Base-by-base conservation (phyloP, 2,113 vertebrate genomes). In the Camelus bactrianus region DNA sequence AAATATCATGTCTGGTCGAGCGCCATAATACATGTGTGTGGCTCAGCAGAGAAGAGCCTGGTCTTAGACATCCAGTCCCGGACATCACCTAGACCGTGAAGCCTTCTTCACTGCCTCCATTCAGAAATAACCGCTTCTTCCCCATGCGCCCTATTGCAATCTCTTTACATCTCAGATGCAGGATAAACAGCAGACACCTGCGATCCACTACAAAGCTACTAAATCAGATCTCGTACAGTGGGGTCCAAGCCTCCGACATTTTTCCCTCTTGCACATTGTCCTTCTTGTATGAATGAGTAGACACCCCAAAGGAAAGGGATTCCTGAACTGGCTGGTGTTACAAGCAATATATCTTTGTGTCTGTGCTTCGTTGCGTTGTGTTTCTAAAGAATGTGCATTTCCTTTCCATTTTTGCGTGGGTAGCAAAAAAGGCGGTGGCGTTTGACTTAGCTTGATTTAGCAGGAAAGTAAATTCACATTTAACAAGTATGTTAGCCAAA, bases 1-100 rank as follows among this genome's bases (percentile, higher is more conserved):
- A 60, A 10, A 19, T 1, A 0, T 11, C 5, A 11, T 30, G 10
- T 30, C 13, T 0, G n/a, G 32, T 77, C 11, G 8, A 15, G 46
- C 13, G 42, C 77, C 62, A 1, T 1, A 12, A 3, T 14, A 30
- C 26, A 2, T 3, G 72, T 19, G 2, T 17, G 64, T 12, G 30
- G 12, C 16, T 24, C 2, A 1, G 0, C 0, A 3, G 65, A 76
- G 70, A 52, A 52, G 42, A 0, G 26, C 30, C 62, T 69, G 14
- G 22, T 38, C 62, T 35, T 15, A 70, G 80, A 73, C 60, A 69
- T 17, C 28, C 79, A 89, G 56, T 24, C 62, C 75, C 60, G 64
- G 54, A 22, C 7, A 30, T 2, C 62, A 54, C 2, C 14, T 32
- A 2, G 6, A 24, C 38, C 3, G 14, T 5, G 11, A 56, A 26